Evolutionary conservation across 2,797 vertebrate genomes (phyloP), one percentile per base, ranked within the genome.

Genomic region (Galaxias olidus): DNA sequence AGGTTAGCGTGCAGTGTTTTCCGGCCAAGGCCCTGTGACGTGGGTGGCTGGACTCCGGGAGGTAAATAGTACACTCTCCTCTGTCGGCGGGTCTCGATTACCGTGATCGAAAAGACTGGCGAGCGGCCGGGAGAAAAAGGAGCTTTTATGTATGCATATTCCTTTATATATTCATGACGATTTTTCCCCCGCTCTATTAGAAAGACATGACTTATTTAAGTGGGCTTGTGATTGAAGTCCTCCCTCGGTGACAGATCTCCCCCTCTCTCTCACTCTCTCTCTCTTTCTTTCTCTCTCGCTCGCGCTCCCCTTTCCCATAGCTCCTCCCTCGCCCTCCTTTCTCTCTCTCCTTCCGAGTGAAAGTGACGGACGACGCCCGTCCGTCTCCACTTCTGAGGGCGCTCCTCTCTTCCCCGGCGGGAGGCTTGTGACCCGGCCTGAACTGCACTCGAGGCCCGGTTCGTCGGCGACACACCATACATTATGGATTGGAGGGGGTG

Each of bases 321-420:
- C 7, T 15, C 45, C 77, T 65, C 46, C 45, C 61, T 60, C 62
- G 18, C 30, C 65, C 71, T 69, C 80, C 69, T 68, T 71, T 65
- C 48, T 9, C 15, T 60, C 70, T 65, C 68, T 58, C 52, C 40
- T 50, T 42, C 83, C 83, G 82, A 86, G 83, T 74, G 76, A 75
- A 75, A 61, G 75, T 78, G 81, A 79, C 81, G 73, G 76, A 85
- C 82, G 72, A 74, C 58, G 73, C 73, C 74, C 67, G 73, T 73
- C 68, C 50, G 0, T 59, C 56, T 69, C 64, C 74, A 79, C 74
- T 80, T 42, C 19, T 19, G 51, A 63, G 60, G 60, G 65, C 17
- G n/a, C n/a, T n/a, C n/a, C n/a, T n/a, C n/a, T n/a, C n/a, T n/a
- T n/a, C n/a, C n/a, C n/a, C n/a, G n/a, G n/a, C n/a, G n/a, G 51